These are phyloP conservation scores for Anabacerthia variegaticeps DNA, from an alignment of 2,797 vertebrate species.

Conservation along the genomic window DNA sequence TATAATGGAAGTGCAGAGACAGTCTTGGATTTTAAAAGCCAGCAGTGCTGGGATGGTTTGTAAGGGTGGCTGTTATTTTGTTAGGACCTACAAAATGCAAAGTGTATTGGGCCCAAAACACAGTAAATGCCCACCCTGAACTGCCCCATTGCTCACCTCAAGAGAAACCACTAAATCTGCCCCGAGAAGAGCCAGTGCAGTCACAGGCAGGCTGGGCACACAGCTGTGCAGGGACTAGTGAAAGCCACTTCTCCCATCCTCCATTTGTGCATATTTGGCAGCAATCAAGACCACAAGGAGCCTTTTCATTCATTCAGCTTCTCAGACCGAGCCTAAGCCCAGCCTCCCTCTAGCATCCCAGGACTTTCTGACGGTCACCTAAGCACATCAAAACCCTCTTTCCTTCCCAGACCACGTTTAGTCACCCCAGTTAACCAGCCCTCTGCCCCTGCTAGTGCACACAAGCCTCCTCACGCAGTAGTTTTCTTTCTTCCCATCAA, in stretches of 20 bases:
- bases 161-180: not conserved
- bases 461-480: not conserved
- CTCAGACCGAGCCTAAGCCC: not conserved
- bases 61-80: not conserved
- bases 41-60: not conserved
- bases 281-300: not conserved
- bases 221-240: not conserved
- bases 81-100: not conserved
- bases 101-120: not conserved
- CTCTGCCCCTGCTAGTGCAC: not conserved
- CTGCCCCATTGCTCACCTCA: not conserved
- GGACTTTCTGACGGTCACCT: not conserved
- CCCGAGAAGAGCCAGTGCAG: not conserved
- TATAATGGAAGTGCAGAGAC: not conserved
- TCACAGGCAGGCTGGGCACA: not conserved
- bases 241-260: not conserved
- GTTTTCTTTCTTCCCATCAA: not conserved
- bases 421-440: not conserved
- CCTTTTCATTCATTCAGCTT: conserved; percentile 21
- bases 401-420: not conserved
- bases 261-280: not conserved
- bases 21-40: not conserved
- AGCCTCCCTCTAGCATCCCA: not conserved
- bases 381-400: not conserved
- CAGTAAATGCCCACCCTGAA: not conserved